phyloP scores from a whole-genome alignment of 1,140 invertebrate species.

The Schlechtendalia chinensis region DNA sequence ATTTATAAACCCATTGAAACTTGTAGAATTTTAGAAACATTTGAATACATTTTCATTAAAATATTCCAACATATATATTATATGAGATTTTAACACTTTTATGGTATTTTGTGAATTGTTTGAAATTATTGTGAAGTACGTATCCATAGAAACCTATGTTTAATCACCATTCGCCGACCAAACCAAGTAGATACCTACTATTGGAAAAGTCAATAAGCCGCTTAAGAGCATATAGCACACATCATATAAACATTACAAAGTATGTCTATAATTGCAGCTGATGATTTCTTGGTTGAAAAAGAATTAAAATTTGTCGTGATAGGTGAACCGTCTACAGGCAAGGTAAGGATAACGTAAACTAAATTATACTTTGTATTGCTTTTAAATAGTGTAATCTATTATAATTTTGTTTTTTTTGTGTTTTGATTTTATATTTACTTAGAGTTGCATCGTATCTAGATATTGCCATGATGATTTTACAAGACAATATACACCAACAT shows the following conservation, averaged over 20 bases:
- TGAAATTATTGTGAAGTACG: slow-evolving; percentile 1
- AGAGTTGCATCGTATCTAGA: slow-evolving; percentile 70
- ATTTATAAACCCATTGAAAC: too few species aligned
- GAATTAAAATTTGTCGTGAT: slow-evolving; percentile 77
- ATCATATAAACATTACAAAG: not conserved
- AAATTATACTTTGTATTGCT: too few species aligned
- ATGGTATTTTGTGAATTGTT: not conserved
- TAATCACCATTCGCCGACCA: not conserved
- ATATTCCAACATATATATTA: too few species aligned
- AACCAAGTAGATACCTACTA: not conserved
- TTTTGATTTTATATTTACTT: slow-evolving; percentile 16
- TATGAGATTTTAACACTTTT: too few species aligned
- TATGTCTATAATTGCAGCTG: not conserved
- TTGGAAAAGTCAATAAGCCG: not conserved
- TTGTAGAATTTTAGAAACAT: too few species aligned
- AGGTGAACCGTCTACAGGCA: slow-evolving; percentile 77
- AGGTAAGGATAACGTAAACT: slow-evolving; percentile 84
- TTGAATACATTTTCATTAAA: too few species aligned
- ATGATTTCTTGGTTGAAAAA: slow-evolving; percentile 58
- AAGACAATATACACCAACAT: slow-evolving; percentile 71
- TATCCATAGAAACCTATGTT: slow-evolving; percentile 9
- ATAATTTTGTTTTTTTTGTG: too few species aligned
- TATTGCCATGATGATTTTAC: slow-evolving; percentile 74
- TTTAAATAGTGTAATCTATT: too few species aligned
- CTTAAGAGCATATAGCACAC: not conserved